Evolutionary conservation across 2,797 vertebrate genomes (phyloP).

Genomic region (Hafferia zeledoni): DNA sequence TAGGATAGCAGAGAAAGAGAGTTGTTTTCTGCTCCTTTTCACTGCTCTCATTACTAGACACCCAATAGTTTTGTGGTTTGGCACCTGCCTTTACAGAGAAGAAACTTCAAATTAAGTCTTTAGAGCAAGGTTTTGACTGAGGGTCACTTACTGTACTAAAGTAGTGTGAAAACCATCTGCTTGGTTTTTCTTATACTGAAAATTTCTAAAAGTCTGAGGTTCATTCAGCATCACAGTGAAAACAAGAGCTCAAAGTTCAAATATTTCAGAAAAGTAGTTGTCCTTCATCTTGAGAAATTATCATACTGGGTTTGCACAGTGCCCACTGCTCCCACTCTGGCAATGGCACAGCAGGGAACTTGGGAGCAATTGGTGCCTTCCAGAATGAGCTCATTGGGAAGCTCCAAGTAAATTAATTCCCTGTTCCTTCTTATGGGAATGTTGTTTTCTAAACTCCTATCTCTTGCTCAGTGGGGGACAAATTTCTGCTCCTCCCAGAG

Average conservation of each 20-base stretch:
- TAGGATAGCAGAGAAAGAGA: neutral
- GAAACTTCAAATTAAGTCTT: constrained; percentile 9
- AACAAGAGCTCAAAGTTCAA: neutral
- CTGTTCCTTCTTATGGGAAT: neutral
- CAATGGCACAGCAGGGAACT: neutral
- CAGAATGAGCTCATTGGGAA: neutral
- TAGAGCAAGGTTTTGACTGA: neutral
- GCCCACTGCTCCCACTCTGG: neutral
- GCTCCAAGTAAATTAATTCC: neutral
- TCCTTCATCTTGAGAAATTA: neutral
- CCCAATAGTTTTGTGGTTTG: constrained; percentile 19
- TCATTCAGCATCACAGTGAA: neutral
- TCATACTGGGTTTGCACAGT: neutral
- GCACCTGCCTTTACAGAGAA: neutral
- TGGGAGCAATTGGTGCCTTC: neutral
- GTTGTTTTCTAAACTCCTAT: neutral
- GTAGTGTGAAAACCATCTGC: neutral
- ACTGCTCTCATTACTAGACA: neutral
- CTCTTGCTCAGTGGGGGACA: neutral
- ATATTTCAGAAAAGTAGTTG: neutral
- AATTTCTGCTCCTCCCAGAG: neutral
- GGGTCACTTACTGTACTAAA: neutral
- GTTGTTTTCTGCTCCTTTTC: neutral
- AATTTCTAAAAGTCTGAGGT: neutral
- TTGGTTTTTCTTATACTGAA: neutral